These are phyloP conservation scores for Brachynemurus nebulosus DNA, from an alignment of 2,888 invertebrate genomes.

Conservation along the genomic window DNA sequence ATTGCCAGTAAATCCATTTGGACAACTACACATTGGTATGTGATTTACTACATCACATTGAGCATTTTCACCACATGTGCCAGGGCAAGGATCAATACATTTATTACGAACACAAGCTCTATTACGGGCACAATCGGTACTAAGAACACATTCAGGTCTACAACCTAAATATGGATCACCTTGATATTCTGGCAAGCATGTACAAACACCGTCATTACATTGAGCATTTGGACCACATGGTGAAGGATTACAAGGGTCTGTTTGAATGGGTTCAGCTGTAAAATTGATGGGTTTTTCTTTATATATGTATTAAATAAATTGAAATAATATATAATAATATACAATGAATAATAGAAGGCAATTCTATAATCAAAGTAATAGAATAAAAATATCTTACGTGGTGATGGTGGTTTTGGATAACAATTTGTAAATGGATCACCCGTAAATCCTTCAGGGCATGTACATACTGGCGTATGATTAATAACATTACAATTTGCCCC, in stretches of 20 bases:
- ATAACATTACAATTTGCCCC: slow-evolving; percentile 66
- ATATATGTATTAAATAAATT: too few relatives aligned
- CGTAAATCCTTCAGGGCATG: slow-evolving; percentile 54
- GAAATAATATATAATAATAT: too few relatives aligned
- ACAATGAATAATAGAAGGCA: not conserved
- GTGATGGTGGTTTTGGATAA: slow-evolving; percentile 32
- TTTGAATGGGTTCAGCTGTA: slow-evolving; percentile 26
- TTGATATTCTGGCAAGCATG: slow-evolving; percentile 52
- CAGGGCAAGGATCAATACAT: slow-evolving; percentile 59
- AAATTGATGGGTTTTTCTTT: too few relatives aligned
- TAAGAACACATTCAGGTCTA: slow-evolving; percentile 46
- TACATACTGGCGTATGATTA: slow-evolving; percentile 71
- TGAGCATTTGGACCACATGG: slow-evolving; percentile 47
- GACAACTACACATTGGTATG: slow-evolving; percentile 59
- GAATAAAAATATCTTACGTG: slow-evolving; percentile 19
- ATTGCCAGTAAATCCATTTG: slow-evolving; percentile 51
- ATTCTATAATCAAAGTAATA: not conserved
- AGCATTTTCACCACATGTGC: slow-evolving; percentile 62
- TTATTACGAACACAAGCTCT: slow-evolving; percentile 51
- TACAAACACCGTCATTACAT: slow-evolving; percentile 59
- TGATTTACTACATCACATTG: slow-evolving; percentile 63
- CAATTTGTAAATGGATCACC: slow-evolving; percentile 74
- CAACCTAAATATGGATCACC: slow-evolving; percentile 44
- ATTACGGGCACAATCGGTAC: slow-evolving; percentile 50
- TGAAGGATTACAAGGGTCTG: slow-evolving; percentile 43